phyloP scores from a whole-genome alignment of 2,888 invertebrate genomes.

The Lycocerus yunnanus region DNA sequence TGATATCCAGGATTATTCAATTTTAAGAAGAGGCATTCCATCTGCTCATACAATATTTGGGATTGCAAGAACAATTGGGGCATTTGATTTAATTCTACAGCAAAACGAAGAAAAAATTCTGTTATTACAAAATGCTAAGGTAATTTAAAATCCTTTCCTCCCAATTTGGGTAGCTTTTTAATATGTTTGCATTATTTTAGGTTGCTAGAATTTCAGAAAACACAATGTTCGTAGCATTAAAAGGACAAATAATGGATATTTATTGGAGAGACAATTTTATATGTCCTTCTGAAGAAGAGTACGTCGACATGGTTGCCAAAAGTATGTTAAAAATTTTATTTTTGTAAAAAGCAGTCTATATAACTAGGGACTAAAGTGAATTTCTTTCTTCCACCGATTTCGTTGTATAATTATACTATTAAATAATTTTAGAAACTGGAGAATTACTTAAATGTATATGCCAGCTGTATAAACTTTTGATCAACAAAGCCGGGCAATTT shows the following conservation, averaged over 20 bases:
- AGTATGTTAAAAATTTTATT: no score
- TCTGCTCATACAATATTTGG: constrained; percentile 97
- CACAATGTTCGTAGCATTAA: background rate
- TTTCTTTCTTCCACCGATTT: no score
- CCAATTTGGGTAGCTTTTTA: no score
- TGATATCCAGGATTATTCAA: constrained; percentile 97
- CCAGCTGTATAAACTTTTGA: background rate
- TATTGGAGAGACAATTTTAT: constrained; percentile 7
- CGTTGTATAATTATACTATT: no score
- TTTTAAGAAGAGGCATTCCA: constrained; percentile 87
- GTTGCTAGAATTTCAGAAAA: background rate
- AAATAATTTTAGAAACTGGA: background rate
- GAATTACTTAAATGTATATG: background rate
- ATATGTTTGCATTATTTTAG: background rate
- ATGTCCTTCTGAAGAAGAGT: constrained; percentile 5
- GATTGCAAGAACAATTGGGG: constrained; percentile 91
- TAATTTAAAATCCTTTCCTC: background rate
- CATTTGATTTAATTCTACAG: constrained; percentile 87
- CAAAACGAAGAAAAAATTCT: background rate
- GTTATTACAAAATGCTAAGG: background rate
- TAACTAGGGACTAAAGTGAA: no score
- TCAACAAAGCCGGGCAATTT: background rate
- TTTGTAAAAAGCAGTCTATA: no score
- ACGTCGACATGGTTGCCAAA: background rate
- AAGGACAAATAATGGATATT: constrained; percentile 4